Conservation (phyloP, 2,113 vertebrate genomes). For the Circaetus cinerascens region DNA sequence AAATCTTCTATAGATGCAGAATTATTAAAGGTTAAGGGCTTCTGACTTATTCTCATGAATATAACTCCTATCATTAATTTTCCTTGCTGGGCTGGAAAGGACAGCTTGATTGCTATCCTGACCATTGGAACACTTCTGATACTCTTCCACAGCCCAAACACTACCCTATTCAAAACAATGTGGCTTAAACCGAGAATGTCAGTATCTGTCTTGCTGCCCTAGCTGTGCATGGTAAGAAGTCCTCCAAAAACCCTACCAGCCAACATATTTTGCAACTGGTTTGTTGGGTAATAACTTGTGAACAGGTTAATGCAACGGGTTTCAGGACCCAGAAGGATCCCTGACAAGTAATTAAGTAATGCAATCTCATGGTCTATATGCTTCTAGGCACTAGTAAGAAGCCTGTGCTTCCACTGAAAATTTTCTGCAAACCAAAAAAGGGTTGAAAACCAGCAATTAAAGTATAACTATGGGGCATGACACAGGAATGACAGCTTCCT, state of each 20-base stretch:
- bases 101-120: not conserved
- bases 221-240: not conserved
- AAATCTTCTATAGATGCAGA: not conserved
- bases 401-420: not conserved
- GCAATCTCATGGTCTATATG: accelerated
- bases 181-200: not conserved
- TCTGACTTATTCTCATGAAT: not conserved
- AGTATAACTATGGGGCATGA: not conserved
- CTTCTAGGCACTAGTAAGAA: not conserved
- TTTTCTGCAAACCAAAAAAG: not conserved
- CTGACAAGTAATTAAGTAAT: not conserved
- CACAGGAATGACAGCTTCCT: not conserved
- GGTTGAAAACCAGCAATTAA: not conserved
- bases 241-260: not conserved
- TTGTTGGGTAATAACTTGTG: not conserved
- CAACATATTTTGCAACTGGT: not conserved
- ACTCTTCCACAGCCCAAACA: not conserved
- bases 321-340: not conserved
- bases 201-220: not conserved
- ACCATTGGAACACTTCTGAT: not conserved
- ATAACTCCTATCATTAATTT: not conserved
- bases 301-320: not conserved
- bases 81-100: not conserved
- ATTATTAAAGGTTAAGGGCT: not conserved
- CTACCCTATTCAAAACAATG: not conserved